These are phyloP conservation scores for Lophochroa leadbeateri DNA, from an alignment of 2,113 vertebrate genomes.

Conservation along the genomic window DNA sequence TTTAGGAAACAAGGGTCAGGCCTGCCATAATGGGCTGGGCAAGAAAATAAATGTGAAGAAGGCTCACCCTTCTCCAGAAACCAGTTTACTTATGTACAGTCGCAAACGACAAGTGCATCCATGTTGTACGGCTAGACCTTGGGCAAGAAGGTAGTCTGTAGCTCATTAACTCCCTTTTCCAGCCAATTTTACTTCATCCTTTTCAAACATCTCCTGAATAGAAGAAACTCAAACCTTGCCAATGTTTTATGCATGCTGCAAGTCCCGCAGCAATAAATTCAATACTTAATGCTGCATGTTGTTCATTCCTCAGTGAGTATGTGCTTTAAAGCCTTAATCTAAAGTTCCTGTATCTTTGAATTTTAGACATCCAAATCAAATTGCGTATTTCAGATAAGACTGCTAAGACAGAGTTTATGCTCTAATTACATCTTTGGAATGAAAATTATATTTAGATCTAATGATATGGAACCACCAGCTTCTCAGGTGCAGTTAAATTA, in stretches of 20 bases:
- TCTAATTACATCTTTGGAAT: neutral
- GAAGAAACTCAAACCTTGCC: conserved; percentile 34
- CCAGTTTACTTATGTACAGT: neutral
- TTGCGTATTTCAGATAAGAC: neutral
- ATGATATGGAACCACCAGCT: neutral
- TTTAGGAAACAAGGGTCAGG: conserved; percentile 20
- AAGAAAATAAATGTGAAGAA: neutral
- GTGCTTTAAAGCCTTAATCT: neutral
- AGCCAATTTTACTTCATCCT: conserved; percentile 59
- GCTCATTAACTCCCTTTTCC: conserved; percentile 63
- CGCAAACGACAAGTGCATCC: neutral
- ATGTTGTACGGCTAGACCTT: neutral
- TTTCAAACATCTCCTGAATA: conserved; percentile 66
- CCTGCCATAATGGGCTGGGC: conserved; percentile 31
- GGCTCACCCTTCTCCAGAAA: conserved; percentile 14
- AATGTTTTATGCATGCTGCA: conserved; percentile 56
- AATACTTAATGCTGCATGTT: neutral
- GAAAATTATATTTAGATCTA: neutral
- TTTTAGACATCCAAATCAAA: conserved; percentile 32
- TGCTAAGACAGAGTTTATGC: neutral
- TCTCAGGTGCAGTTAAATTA: neutral
- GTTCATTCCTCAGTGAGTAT: neutral
- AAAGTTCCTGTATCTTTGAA: neutral
- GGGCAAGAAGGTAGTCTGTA: conserved; percentile 59
- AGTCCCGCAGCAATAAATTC: conserved; percentile 58